These are phyloP conservation scores for Asarcornis scutulata DNA, from an alignment of 2,113 vertebrate species.

Conservation along the genomic window DNA sequence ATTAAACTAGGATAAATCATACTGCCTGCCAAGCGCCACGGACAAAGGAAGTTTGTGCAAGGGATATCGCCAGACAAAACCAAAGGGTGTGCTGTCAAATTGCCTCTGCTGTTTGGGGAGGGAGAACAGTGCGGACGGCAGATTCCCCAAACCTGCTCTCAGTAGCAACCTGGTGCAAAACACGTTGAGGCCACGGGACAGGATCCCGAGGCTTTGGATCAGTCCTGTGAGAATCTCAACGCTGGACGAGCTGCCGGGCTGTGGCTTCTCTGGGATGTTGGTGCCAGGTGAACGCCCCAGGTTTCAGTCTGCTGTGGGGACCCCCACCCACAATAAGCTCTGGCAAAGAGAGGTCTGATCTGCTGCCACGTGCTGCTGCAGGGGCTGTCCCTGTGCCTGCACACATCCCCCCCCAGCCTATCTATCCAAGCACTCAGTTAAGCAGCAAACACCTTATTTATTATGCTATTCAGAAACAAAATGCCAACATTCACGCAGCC, in stretches of 20 bases:
- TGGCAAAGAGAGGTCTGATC: neutral
- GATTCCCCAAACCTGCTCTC: neutral
- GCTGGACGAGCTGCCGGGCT: neutral
- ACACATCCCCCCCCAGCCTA: neutral
- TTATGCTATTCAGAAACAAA: neutral
- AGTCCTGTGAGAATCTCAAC: neutral
- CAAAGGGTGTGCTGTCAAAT: neutral
- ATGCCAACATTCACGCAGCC: neutral
- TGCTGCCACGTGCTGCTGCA: neutral
- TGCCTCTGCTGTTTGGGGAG: neutral
- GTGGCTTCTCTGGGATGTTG: neutral
- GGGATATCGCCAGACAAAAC: neutral
- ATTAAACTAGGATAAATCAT: neutral
- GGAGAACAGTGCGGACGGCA: neutral
- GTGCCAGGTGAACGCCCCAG: neutral
- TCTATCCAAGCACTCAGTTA: fast-evolving
- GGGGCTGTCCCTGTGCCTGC: neutral
- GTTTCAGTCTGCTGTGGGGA: neutral
- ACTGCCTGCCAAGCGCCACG: neutral
- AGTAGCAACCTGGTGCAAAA: neutral
- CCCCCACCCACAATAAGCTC: neutral
- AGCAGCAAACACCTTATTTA: neutral
- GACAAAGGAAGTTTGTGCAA: neutral
- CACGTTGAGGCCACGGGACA: neutral
- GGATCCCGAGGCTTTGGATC: neutral